Evolutionary conservation across 2,797 vertebrate species (phyloP), one percentile per base, ranked within the genome.

Genomic region (Acipenser oxyrinchus): DNA sequence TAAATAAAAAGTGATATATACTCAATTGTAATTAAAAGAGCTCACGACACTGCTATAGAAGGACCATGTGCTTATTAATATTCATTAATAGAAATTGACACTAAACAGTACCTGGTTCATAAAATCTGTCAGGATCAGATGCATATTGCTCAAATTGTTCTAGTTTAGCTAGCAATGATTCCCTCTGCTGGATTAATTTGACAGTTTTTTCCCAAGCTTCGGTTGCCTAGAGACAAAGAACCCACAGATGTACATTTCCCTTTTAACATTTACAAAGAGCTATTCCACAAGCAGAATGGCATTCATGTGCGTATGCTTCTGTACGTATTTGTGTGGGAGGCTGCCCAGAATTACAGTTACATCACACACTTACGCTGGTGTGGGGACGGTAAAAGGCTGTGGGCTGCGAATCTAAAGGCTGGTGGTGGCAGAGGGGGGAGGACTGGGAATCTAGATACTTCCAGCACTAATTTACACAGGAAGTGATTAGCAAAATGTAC

Each of bases 101-200:
- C 37, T 11, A 12, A 7, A 58, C 7, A 49, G 6, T 73, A 82
- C 80, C 76, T 70, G 63, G 80, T 13, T 71, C 70, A 50, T 87
- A 90, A 74, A 91, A 88, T 66, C 89, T 86, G 69, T 86, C 87
- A 49, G 90, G 88, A 66, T 91, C 76, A 0, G 89, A 91, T 49
- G 85, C 86, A 0, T 66, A 68, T 37, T 49, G 70, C 72, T 91
- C 90, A 72, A 91, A 88, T 53, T 68, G 60, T 70, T 91, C 88
- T 66, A 91, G 71, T 58, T 67, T 77, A 9, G 67, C 75, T 60
- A 91, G 71, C 65, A 84, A 50, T 0, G 61, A 49, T 68, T 91
- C 89, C 66, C 90, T 79, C 53, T 73, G 78, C 70, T 80, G 81
- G 74, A 91, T 88, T 66, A 78, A 71, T 61, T 60, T 65, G 50